Base-by-base conservation (phyloP, 2,113 vertebrate genomes). In the Lichenostomus cassidix region DNA sequence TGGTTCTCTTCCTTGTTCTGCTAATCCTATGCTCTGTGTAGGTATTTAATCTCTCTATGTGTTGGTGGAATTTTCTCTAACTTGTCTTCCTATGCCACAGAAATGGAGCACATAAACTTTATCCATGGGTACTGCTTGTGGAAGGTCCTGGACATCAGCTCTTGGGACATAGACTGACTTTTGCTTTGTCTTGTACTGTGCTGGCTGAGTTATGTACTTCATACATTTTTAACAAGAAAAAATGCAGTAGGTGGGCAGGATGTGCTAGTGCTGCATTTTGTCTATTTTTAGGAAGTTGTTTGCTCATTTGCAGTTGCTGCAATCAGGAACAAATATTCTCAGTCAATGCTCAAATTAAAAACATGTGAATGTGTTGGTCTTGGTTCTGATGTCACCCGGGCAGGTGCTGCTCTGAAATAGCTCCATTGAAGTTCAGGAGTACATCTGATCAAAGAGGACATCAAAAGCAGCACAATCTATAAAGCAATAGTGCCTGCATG, bases 381-480 rank as follows among this genome's bases (percentile, higher is more conserved):
- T 52, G 71, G 55, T 62, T 82, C 77, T 95, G 69, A 59, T 93
- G 78, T 80, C 67, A 78, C 44, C 53, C 5, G 1, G 59, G 71
- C 87, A 95, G 93, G 75, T 90, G 90, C 55, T 87, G 59, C 79
- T 94, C 81, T 86, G 76, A 94, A 90, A 74, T 25, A 58, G 58
- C 31, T 76, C 58, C 46, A 35, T 11, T 94, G 90, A 95, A 92
- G 82, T 79, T 56, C 15, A 37, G 90, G 70, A 87, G 28, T 15
- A 81, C 42, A 60, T 50, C 17, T 82, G 87, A 96, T 95, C 92
- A 94, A 95, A 96, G 94, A 15, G 62, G 75, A 85, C 82, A 93
- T 95, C 92, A 95, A 96, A 96, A 76, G 78, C 77, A 64, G 76
- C 42, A 11, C 18, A 42, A 91, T 96, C 96, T 44, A 90, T 96